phyloP scores from a whole-genome alignment of 2,113 vertebrate genomes.

The Struthidea cinerea region DNA sequence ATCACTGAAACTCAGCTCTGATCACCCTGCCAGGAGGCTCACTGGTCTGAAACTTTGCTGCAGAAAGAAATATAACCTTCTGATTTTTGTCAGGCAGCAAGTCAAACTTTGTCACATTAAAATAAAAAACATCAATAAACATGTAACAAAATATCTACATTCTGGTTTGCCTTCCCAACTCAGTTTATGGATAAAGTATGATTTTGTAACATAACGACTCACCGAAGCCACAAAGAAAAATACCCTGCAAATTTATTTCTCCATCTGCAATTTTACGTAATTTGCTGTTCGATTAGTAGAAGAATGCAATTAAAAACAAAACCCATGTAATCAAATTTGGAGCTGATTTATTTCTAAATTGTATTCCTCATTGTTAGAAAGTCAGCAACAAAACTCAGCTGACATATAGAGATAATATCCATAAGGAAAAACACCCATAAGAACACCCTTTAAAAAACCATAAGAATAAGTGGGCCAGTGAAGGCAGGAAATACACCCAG shows the following conservation, averaged over 20 bases:
- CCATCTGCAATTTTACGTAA: not conserved
- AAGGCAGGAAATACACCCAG: not conserved
- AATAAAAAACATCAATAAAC: not conserved
- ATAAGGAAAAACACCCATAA: not conserved
- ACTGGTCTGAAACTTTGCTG: not conserved
- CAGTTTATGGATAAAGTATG: not conserved
- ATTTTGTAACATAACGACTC: not conserved
- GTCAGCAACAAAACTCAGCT: not conserved
- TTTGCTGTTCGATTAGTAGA: not conserved
- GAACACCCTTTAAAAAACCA: accelerated
- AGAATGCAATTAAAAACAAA: not conserved
- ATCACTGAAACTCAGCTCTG: not conserved
- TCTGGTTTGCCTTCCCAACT: not conserved
- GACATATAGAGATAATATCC: not conserved
- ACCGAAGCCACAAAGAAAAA: not conserved
- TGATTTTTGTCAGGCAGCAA: not conserved
- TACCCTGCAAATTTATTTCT: not conserved
- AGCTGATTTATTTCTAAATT: not conserved
- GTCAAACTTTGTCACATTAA: not conserved
- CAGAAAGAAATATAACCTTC: not conserved
- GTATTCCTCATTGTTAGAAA: not conserved
- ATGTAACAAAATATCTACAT: not conserved
- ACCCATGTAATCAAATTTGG: not conserved
- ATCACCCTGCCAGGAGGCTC: constrained; percentile 39
- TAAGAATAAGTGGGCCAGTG: not conserved